These are phyloP conservation scores for Cosmia pyralina DNA, from an alignment of 2,888 invertebrate species.

Conservation along the genomic window DNA sequence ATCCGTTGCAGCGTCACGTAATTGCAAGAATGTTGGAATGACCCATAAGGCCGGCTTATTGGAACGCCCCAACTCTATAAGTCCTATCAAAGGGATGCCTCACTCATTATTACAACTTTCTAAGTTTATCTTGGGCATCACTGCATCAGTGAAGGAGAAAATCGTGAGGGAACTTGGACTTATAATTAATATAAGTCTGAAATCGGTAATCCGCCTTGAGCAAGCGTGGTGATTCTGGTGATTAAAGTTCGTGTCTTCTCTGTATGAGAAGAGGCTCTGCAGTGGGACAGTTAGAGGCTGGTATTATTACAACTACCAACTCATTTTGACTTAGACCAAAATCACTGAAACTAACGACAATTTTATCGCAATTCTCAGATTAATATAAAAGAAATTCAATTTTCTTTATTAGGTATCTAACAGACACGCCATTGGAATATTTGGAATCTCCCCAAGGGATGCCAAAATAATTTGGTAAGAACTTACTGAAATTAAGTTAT, in stretches of 20 bases:
- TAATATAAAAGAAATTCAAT: conserved; percentile 1
- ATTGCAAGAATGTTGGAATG: conserved; percentile 11
- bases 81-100: background rate
- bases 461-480: conserved; percentile 6
- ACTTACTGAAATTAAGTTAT: conserved; percentile 1
- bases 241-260: background rate
- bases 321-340: background rate
- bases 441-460: conserved; percentile 2
- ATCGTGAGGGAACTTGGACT: background rate
- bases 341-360: background rate
- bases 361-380: background rate
- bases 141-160: background rate
- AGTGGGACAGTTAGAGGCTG: background rate
- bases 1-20: conserved; percentile 1
- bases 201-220: background rate
- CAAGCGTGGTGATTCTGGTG: background rate
- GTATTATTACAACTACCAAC: background rate
- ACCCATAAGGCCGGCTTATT: background rate
- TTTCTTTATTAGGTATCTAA: background rate
- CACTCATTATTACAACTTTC: background rate
- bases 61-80: background rate
- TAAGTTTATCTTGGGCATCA: background rate
- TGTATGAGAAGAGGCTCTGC: background rate
- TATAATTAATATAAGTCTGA: background rate
- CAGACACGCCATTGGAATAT: conserved; percentile 6